These are phyloP conservation scores for Eristalinus sepulchralis DNA, from an alignment of 2,888 invertebrate genomes.

Conservation along the genomic window DNA sequence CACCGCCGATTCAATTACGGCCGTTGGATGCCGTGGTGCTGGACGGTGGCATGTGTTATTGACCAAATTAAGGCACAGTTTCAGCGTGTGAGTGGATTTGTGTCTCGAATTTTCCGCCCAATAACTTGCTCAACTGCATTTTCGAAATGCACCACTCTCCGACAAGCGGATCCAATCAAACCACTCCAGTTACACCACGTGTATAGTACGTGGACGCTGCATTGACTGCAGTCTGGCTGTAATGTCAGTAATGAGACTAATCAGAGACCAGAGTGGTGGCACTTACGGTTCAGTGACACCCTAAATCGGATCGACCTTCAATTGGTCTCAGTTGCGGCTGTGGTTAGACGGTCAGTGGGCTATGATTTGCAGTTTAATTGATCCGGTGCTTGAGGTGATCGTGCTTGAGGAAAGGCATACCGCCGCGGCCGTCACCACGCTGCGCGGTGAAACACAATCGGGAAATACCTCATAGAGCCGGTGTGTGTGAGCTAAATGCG, in stretches of 20 bases:
- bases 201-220: background rate
- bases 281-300: constrained; percentile 45
- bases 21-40: background rate
- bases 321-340: background rate
- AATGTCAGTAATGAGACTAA: background rate
- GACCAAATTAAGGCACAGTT: constrained; percentile 1
- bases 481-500: background rate
- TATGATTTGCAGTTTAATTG: background rate
- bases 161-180: background rate
- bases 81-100: background rate
- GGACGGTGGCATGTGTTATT: background rate
- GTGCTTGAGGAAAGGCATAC: background rate
- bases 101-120: background rate
- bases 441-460: background rate
- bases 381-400: background rate
- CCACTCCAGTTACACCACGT: background rate
- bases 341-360: background rate
- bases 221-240: background rate
- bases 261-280: background rate
- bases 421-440: background rate
- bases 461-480: background rate
- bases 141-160: constrained; percentile 8
- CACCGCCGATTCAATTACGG: constrained; percentile 29
- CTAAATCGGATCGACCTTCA: constrained; percentile 41
- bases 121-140: constrained; percentile 28